These are phyloP conservation scores for Apogon talboti DNA, from an alignment of 2,797 vertebrate genomes.

Conservation along the genomic window DNA sequence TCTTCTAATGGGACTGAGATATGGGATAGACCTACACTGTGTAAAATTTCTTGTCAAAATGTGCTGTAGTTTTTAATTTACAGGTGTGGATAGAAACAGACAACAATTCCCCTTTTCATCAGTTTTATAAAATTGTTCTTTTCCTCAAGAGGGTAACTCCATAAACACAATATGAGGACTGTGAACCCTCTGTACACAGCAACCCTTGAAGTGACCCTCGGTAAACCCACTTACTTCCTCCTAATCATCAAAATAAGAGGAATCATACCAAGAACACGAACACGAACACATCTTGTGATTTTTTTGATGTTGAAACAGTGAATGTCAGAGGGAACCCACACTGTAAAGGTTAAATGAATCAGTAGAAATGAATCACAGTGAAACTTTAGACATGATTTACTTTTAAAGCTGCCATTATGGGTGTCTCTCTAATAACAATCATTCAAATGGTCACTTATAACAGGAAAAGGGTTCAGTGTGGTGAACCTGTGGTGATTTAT, in stretches of 20 bases:
- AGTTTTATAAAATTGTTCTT: too few species aligned
- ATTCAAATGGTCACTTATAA: neutral
- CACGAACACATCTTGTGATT: neutral
- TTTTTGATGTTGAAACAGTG: conserved; percentile 34
- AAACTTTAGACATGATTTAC: neutral
- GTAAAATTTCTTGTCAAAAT: too few species aligned
- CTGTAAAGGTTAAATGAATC: conserved; percentile 9
- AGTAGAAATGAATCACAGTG: neutral
- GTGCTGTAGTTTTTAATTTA: too few species aligned
- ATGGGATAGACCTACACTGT: too few species aligned
- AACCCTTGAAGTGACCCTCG: too few species aligned
- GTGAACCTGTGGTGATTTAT: neutral
- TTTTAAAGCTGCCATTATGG: neutral
- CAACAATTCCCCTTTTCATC: too few species aligned
- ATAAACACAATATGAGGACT: too few species aligned
- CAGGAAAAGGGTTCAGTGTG: neutral
- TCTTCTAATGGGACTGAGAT: too few species aligned
- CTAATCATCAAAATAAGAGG: neutral
- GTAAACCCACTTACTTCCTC: neutral
- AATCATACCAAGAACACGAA: neutral
- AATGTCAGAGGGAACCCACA: neutral
- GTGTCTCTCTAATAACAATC: neutral
- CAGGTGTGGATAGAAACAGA: too few species aligned
- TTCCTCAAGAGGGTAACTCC: too few species aligned
- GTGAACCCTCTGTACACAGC: too few species aligned